Evolutionary conservation across 2,797 vertebrate genomes (phyloP), one percentile per base, ranked within the genome.

Genomic region (Anolis apletophallus): DNA sequence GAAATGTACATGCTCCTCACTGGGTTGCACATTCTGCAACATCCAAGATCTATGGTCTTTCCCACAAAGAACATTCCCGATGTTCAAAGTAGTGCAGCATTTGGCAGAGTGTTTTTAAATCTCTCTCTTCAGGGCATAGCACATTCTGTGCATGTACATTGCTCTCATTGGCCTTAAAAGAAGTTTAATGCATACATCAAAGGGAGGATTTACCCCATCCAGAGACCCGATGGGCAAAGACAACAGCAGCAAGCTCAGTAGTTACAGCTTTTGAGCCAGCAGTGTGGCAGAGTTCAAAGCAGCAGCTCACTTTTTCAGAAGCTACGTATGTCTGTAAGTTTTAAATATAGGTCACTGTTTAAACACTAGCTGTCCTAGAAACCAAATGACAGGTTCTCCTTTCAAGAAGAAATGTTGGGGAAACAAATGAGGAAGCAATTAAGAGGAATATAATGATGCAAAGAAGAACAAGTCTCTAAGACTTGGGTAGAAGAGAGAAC

Each of bases 141-240:
- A 94, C 92, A 92, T 93, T 94, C 90, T 93, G 87, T 91, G 81
- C 89, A 81, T 93, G 92, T 91, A 93, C 93, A 91, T 94, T 93
- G 92, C 92, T 93, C 92, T 94, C 78, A 67, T 90, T 94, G 94
- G 92, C 94, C 91, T 95, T 94, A 92, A 92, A 95, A 94, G 93
- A 94, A 93, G 93, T 93, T 94, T 94, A 92, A 94, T 91, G 90
- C 89, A 89, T 91, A 95, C 94, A 94, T 94, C 95, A 95, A 95
- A 95, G 95, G 90, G 82, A 94, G 89, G 93, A 93, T 94, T 95
- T 95, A 92, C 85, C 93, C 93, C 88, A 32, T 93, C 75, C 83
- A 88, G 92, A 93, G 92, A 93, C 80, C 91, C 92, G 88, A 90
- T 89, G 87, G 94, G 91, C 93, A 95, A 94, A 95, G 93, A 94